Evolutionary conservation across 2,113 vertebrate species (phyloP).

Genomic region (Tragulus kanchil): DNA sequence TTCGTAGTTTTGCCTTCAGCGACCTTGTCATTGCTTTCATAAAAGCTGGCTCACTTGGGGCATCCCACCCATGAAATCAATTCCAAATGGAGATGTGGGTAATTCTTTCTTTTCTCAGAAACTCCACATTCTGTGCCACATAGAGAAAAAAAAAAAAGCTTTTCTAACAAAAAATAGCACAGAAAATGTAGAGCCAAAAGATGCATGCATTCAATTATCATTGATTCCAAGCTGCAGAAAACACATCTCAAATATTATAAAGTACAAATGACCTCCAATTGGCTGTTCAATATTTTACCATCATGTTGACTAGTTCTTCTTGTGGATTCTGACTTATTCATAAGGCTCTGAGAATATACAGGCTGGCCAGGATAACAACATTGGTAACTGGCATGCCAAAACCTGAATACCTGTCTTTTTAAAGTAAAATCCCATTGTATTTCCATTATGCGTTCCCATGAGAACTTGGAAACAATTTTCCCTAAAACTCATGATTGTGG

Average conservation of each 20-base stretch:
- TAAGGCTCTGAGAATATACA: neutral
- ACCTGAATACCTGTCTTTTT: neutral
- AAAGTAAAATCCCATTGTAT: neutral
- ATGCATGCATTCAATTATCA: neutral
- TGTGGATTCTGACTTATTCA: neutral
- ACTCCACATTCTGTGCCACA: neutral
- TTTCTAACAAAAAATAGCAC: neutral
- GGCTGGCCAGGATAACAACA: neutral
- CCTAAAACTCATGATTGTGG: neutral
- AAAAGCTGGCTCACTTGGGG: neutral
- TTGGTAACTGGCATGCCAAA: neutral
- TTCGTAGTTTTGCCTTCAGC: neutral
- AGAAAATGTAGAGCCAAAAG: neutral
- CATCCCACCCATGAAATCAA: neutral
- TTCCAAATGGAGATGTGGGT: neutral
- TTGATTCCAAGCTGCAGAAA: neutral
- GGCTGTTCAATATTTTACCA: neutral
- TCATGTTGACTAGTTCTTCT: neutral
- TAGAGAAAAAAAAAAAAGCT: neutral
- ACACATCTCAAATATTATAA: neutral
- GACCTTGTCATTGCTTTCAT: neutral
- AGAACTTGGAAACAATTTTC: neutral
- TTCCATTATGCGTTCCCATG: neutral
- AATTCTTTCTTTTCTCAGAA: neutral
- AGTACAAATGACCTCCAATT: neutral